Evolutionary conservation across 2,797 vertebrate genomes (phyloP), one percentile per base, ranked within the genome.

Genomic region (Chaetophractus vellerosus): DNA sequence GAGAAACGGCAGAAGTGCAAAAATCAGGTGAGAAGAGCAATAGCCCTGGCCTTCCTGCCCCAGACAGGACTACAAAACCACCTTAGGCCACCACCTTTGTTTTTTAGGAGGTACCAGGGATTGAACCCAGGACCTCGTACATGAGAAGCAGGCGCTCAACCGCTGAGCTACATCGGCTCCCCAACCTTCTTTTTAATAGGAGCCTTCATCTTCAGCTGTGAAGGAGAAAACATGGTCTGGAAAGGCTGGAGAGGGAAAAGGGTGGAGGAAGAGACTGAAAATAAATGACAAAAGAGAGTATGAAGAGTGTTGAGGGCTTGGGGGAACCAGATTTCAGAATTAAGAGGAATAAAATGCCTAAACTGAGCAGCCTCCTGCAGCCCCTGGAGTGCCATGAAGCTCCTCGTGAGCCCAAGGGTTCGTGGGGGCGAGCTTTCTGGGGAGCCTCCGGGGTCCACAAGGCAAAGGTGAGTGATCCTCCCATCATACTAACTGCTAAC

Each of bases 281-380:
- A 24, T 28, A 26, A 61, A 21, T 15, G 26, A 68, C 23, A 15
- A 4, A 5, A 66, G 5, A 45, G 76, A 24, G 19, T 0, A 12
- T 24, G 31, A 12, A 26, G 1, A 10, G 14, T 6, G 9, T 19
- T 1, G 0, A 11, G 59, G 7, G 24, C 45, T 24, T 9, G 12
- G 5, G 80, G 36, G 31, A 15, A 0, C 2, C 4, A 2, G 19
- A 9, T 9, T 2, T 9, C 52, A 71, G 33, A 21, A 9, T 61
- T 1, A 19, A 23, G 36, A 48, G 16, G 23, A 28, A 24, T 41
- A 4, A 16, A 52, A 19, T 18, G 38, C 38, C 41, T 15, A 36
- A 24, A 8, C 1, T 3, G 6, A 14, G 16, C 7, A 52, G 76
- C 61, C 28, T 38, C 12, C 68, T 8, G 9, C 64, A 45, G 41